Base-by-base conservation (phyloP, 2,888 invertebrate species). In the Bombyx huttoni region DNA sequence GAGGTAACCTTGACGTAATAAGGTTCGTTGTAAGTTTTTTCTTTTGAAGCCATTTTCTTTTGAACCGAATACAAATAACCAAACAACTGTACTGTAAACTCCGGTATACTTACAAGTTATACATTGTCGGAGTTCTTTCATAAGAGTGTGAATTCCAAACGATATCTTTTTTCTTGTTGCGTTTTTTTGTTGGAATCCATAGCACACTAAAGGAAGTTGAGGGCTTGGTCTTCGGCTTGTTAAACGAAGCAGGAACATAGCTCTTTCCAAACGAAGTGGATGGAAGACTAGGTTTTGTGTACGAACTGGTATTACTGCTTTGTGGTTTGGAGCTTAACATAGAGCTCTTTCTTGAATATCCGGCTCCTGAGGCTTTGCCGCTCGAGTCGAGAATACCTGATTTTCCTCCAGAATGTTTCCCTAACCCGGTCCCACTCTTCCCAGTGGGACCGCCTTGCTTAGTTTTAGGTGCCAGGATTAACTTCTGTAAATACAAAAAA, bases 121-220 rank as follows among this genome's bases (percentile, higher is more conserved):
- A 83, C 80, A 86, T 86, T 40, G 86, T 75, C 1, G 87, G 86
- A 24, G 76, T 59, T 60, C 82, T 70, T 13, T 78, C 71, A 50
- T 77, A 65, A 51, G 73, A 72, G 46, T 78, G 68, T 0, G 81
- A 63, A 56, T 73, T 77, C 60, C 77, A 81, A 8, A 73, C 77
- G 13, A 61, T 47, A 52, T 86, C 82, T 54, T 81, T 86, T 52
- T 81, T 77, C 54, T 77, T 83, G 56, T 80, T 77, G 33, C 67
- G 68, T 59, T 71, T 80, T 58, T 66, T 78, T 3, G 72, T 72
- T 1, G 87, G 87, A 55, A 88, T 53, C 87, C 86, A 88, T 60
- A 88, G 72, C 51, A 88, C 73, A 3, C 84, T 82, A 50, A 87
- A 78, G 13, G 70, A 71, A 7, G 76, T 58, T 0, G 71, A 60